Base-by-base conservation (phyloP, 1,140 invertebrate species). In the Thaumetopoea pityocampa region DNA sequence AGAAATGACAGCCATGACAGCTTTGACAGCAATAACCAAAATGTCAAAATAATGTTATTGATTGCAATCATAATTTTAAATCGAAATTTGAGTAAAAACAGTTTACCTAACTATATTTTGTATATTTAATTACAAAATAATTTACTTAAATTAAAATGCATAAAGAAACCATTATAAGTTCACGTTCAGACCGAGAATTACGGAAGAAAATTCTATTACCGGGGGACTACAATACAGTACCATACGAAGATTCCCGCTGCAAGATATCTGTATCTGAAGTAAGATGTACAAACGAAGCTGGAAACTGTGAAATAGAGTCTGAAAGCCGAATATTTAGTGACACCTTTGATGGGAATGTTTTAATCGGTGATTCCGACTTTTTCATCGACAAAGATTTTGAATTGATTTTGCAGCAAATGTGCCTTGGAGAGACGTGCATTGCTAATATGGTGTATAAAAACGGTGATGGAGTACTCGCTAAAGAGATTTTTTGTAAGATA, bases 191-290 rank as follows among this genome's bases (percentile, higher is more conserved):
- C 20, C 51, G 74, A 28, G 73, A 77, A 38, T 53, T 81, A 6
- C 54, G 44, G 2, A 84, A 81, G 48, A 71, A 54, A 44, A 45
- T 80, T 3, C 58, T 74, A 27, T 55, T 38, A 30, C 61, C 66
- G 5, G 80, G 80, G 3, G 77, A 81, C 35, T 84, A 67, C 19
- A 58, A 46, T 5, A 24, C 78, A 6, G 77, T 84, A 1, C 73
- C 80, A 0, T 81, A 78, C 43, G 80, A 81, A 51, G 80, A 81
- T 43, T 65, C 77, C 11, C 63, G 77, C n/a, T 81, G 74, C 42
- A 72, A 61, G 33, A 67, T 81, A 11, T 35, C 30, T 17, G 5
- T 84, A 14, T 54, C 48, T 9, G 53, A 77, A 22, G 46, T 84
- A 0, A 36, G 27, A 3, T 76, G 67, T 38, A 47, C 28, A 2